Percentiles rank a stretch among this genome's conserved stretches.
These are phyloP conservation scores for Gasteruption jaculator DNA, from an alignment of 2,888 invertebrate genomes.

Conservation along the genomic window DNA sequence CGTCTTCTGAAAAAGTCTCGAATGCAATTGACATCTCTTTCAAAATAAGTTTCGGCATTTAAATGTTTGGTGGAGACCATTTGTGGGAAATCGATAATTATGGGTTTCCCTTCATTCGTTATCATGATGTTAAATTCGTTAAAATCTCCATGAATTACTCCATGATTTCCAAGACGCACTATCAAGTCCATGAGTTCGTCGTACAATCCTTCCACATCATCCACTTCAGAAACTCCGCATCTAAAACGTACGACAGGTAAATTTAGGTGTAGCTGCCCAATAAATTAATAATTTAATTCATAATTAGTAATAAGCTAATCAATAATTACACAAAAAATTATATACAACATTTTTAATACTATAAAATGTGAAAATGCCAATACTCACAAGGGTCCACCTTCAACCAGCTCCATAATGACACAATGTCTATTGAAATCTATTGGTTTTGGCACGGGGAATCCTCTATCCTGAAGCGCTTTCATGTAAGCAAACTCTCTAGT, in stretches of 20 bases:
- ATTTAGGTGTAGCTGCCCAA: not conserved
- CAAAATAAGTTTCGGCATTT: slow-evolving; percentile 89
- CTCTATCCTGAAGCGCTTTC: slow-evolving; percentile 85
- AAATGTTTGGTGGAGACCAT: slow-evolving; percentile 94
- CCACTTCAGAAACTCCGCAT: slow-evolving; percentile 60
- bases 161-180: slow-evolving; percentile 84
- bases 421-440: slow-evolving; percentile 94
- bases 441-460: slow-evolving; percentile 93
- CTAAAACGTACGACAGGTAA: slow-evolving; percentile 37
- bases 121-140: slow-evolving; percentile 99
- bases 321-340: not conserved
- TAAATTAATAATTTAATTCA: not conserved
- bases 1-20: slow-evolving; percentile 85
- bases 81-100: slow-evolving; percentile 97
- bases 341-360: not conserved
- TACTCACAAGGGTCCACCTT: slow-evolving; percentile 75
- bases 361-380: slow-evolving; percentile 1
- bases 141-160: slow-evolving; percentile 98
- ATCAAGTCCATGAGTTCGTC: slow-evolving; percentile 93
- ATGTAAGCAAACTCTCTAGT: slow-evolving; percentile 97
- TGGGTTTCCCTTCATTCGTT: slow-evolving; percentile 70
- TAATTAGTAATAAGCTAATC: not conserved
- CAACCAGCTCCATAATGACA: slow-evolving; percentile 90
- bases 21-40: slow-evolving; percentile 92
- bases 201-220: slow-evolving; percentile 74